Percentiles rank a stretch among this genome's conserved stretches.
Conservation (phyloP, 37 sponge, comb jelly and placozoan species). For the Halichondria panicea region DNA sequence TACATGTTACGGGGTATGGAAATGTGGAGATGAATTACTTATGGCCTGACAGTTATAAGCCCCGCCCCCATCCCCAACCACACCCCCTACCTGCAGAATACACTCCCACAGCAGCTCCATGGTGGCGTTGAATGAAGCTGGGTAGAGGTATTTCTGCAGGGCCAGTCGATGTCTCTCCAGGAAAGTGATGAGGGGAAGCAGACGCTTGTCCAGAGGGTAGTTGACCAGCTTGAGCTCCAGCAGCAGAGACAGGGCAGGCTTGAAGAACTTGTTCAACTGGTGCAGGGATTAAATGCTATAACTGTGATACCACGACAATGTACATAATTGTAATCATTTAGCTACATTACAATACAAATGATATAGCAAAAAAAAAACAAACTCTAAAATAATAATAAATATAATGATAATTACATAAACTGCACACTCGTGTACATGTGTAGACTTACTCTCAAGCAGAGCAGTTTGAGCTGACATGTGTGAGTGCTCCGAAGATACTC, state of each 20-base stretch:
- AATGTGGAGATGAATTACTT: too few relatives aligned
- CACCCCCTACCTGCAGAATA: constrained; percentile 42
- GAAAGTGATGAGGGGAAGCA: constrained; percentile 55
- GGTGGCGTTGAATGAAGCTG: constrained; percentile 32
- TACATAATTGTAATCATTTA: background rate
- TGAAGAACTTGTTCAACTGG: constrained; percentile 78
- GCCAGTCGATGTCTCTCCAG: constrained; percentile 45
- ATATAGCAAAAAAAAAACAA: background rate
- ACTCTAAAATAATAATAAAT: background rate
- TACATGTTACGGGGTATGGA: too few relatives aligned
- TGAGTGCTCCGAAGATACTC: constrained; percentile 50
- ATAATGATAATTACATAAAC: background rate
- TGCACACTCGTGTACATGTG: too few relatives aligned
- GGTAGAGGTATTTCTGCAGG: constrained; percentile 70
- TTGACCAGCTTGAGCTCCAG: constrained; percentile 57
- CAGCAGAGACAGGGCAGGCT: constrained; percentile 61
- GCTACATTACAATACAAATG: background rate
- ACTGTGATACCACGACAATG: background rate
- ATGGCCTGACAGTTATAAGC: background rate
- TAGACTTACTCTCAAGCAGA: constrained; percentile 52
- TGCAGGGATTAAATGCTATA: too few relatives aligned
- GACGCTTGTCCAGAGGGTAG: constrained; percentile 57
- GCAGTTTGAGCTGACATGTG: constrained; percentile 45
- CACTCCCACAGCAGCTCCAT: constrained; percentile 56
- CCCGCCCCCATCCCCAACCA: background rate